A percentile compares a stretch with the other conserved stretches of the same genome.
Evolutionary conservation across 2,113 vertebrate genomes (phyloP).

Genomic region (Gobiocypris rarus): DNA sequence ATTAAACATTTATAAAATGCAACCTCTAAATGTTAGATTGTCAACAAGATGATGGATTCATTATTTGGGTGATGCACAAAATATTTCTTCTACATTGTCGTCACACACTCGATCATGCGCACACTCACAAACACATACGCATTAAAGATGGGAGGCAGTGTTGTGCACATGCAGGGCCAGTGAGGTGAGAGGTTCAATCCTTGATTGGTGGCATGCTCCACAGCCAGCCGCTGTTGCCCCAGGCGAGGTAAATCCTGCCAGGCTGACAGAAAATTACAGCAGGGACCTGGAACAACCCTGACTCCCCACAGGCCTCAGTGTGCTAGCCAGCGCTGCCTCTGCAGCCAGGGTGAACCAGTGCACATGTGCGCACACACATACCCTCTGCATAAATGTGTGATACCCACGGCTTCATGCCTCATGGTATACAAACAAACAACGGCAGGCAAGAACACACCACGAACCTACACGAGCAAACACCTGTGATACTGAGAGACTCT

Average conservation of each 20-base stretch:
- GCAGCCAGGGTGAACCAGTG: conserved; percentile 37
- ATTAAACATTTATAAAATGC: background rate
- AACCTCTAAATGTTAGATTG: background rate
- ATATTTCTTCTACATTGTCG: background rate
- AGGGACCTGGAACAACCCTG: conserved; percentile 67
- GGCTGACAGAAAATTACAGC: conserved; percentile 76
- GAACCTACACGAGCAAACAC: background rate
- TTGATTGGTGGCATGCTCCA: conserved; percentile 61
- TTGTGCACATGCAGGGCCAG: conserved; percentile 65
- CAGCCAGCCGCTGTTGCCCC: conserved; percentile 62
- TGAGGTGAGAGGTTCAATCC: conserved; percentile 70
- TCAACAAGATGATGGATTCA: background rate
- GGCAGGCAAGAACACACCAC: conserved; percentile 9
- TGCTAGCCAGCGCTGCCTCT: conserved; percentile 43
- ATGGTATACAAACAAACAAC: conserved; percentile 42
- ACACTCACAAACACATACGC: conserved; percentile 39
- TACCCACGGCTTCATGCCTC: conserved; percentile 31
- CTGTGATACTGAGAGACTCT: conserved; percentile 16
- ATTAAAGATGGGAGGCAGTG: conserved; percentile 64
- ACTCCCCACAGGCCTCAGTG: conserved; percentile 57
- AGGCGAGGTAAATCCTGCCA: conserved; percentile 68
- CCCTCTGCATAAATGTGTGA: conserved; percentile 31
- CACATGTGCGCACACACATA: conserved; percentile 43
- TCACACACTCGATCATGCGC: conserved; percentile 35
- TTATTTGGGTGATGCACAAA: conserved; percentile 3